Evolutionary conservation across 2,113 vertebrate genomes (phyloP).

Genomic region (Smithornis capensis): DNA sequence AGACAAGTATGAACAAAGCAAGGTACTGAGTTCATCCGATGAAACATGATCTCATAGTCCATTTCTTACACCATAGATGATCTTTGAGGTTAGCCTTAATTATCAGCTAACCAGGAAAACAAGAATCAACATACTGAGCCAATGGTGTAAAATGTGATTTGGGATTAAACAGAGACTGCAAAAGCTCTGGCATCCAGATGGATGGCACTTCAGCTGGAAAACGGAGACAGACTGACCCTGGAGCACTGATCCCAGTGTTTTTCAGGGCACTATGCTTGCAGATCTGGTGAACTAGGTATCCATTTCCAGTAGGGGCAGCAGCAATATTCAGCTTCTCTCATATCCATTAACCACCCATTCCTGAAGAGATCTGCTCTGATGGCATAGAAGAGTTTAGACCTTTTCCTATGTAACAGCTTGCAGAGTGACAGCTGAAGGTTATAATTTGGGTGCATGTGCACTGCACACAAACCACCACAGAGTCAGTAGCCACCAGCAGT

Average conservation of each 20-base stretch:
- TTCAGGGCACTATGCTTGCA: neutral
- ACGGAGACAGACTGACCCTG: neutral
- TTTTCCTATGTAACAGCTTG: neutral
- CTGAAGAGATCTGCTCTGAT: neutral
- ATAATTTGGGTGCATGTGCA: neutral
- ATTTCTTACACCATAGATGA: neutral
- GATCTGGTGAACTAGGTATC: neutral
- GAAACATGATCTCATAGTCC: neutral
- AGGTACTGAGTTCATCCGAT: slow-evolving; percentile 72
- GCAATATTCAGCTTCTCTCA: neutral
- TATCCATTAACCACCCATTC: neutral
- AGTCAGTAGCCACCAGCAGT: neutral
- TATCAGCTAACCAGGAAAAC: neutral
- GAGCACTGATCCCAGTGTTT: neutral
- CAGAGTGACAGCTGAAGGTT: neutral
- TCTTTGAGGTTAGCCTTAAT: neutral
- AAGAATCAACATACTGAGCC: neutral
- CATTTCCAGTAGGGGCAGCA: neutral
- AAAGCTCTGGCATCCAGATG: neutral
- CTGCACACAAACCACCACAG: neutral
- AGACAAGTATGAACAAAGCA: slow-evolving; percentile 84
- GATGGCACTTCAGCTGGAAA: neutral
- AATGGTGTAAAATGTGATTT: neutral
- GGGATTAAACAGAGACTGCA: neutral
- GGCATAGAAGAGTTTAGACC: neutral